These are phyloP conservation scores for Nautilus pompilius DNA, from an alignment of 1,140 invertebrate species.

Conservation along the genomic window DNA sequence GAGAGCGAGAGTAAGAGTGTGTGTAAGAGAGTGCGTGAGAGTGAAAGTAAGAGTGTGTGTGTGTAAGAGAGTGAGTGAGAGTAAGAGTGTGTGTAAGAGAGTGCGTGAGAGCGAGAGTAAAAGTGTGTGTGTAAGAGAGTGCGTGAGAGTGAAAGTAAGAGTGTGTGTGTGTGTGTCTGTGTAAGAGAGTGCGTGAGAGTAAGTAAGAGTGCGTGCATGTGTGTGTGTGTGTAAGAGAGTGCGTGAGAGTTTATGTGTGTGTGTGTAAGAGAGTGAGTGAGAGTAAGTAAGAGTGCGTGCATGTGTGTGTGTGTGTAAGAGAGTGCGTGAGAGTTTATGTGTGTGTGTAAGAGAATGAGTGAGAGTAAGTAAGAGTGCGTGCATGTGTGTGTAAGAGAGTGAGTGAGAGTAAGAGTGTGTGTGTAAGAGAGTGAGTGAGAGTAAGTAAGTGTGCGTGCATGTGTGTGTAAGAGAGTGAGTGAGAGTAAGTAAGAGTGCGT, in stretches of 20 bases:
- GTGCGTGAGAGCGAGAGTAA: not conserved
- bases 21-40: not conserved
- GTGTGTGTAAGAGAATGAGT: not conserved
- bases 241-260: not conserved
- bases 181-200: not conserved
- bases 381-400: not conserved
- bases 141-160: not conserved
- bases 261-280: not conserved
- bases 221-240: not conserved
- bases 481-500: not conserved
- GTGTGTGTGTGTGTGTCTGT: not conserved
- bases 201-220: not conserved
- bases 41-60: not conserved
- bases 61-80: not conserved
- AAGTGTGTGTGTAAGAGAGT: not conserved
- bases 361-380: not conserved
- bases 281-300: no score
- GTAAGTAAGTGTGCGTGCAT: not conserved
- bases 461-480: not conserved
- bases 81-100: not conserved
- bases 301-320: not conserved
- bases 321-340: not conserved
- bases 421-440: not conserved
- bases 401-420: not conserved
- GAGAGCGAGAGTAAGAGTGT: not conserved